Base-by-base conservation (phyloP, 2,888 invertebrate species). In the Caprella mutica region DNA sequence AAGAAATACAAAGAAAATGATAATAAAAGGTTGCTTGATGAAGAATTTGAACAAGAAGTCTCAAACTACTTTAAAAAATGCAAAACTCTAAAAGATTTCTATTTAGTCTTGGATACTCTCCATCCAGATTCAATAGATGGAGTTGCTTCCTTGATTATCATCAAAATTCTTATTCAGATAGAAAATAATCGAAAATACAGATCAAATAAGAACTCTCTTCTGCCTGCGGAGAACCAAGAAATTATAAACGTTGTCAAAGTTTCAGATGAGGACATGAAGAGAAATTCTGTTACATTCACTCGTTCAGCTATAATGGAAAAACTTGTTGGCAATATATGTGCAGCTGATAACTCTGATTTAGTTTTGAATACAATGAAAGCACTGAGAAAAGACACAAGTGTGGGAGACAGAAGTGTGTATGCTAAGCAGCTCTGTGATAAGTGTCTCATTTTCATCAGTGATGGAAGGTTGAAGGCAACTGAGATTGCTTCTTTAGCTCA, bases 401-500 rank as follows among this genome's bases (percentile, higher is more conserved):
- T 52, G 23, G 52, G 59, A 35, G 59, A 63, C 43, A 54, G 55
- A 27, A 56, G 42, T 3, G 52, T 55, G 21, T 63, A 63, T 42
- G 19, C 60, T 35, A 54, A 63, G 38, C 33, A 42, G 6, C 75
- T 85, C 65, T 79, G 78, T 67, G 77, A 81, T 68, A 82, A 83
- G 70, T 72, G 81, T 21, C 71, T 84, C 55, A 70, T 79, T 9
- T 73, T 82, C 68, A 78, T 80, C 1, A 76, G 77, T 8, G 81
- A 82, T 52, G 80, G 79, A 46, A 76, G 77, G 57, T 72, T 84
- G 42, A 72, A 72, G 21, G 67, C 84, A 5, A 71, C 74, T 14
- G 80, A 84, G 65, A 70, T 83, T 5, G 81, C 81, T 69, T 73
- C 78, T 53, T 76, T 81, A 59, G 73, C 80, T n/a, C 72, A 71